A percentile compares a stretch with the other conserved stretches of the same genome.
phyloP scores from a whole-genome alignment of 2,113 vertebrate species.

The Pluvianellus socialis region DNA sequence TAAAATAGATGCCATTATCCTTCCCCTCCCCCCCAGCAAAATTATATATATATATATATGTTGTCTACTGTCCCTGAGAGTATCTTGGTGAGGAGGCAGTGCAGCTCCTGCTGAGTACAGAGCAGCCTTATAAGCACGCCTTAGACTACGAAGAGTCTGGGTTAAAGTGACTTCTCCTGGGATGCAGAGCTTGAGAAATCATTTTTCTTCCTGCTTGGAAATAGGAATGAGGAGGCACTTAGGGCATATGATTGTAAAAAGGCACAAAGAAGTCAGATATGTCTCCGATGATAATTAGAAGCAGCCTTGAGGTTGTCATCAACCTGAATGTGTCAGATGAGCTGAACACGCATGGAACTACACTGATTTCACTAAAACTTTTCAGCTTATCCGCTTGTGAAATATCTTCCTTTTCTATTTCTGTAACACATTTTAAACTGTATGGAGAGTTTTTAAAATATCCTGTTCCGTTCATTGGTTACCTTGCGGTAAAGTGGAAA shows the following conservation, averaged over 20 bases:
- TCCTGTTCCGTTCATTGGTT: background rate
- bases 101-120: background rate
- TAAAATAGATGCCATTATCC: background rate
- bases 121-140: background rate
- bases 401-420: background rate
- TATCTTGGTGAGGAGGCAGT: background rate
- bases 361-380: background rate
- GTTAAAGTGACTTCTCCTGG: background rate
- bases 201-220: background rate
- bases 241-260: background rate
- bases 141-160: background rate
- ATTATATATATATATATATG: fast-evolving
- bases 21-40: background rate
- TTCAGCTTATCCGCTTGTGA: background rate
- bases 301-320: conserved; percentile 49
- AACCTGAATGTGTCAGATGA: conserved; percentile 34
- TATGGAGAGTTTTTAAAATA: background rate
- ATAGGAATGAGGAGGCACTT: background rate
- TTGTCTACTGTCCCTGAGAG: background rate
- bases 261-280: background rate
- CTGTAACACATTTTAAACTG: background rate
- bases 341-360: background rate
- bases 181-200: background rate
- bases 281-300: background rate
- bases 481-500: background rate